Base-by-base conservation (phyloP, 2,797 vertebrate genomes). In the Typhlichthys eigenmanni region DNA sequence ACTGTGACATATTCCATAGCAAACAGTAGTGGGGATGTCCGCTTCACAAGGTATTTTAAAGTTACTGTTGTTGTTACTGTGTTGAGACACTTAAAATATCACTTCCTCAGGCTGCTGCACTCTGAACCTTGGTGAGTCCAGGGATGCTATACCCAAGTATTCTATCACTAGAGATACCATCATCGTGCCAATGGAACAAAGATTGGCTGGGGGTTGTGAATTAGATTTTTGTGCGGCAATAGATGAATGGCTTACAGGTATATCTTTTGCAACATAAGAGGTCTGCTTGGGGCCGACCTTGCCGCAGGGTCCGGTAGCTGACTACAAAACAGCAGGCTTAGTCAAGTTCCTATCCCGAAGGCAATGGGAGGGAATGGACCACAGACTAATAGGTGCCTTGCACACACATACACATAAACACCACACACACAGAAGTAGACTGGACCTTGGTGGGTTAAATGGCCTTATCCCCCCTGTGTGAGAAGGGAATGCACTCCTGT, bases 1-100 rank as follows among this genome's bases (percentile, higher is more conserved):
- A 91, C 91, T 89, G 91, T 88, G 67, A 91, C 90, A 91, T 82
- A 87, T 92, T 89, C 87, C 85, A 90, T 90, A 89, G 87, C 84
- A 75, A 81, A 81, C 85, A 80, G 84, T 85, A 86, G 68, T 60
- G 87, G 84, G 60, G 85, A 29, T 29, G 24, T 4, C 24, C 24
- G 88, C 88, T 86, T 89, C 85, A 85, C 85, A 88, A 83, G 87
- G 82, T 87, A 88, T 91, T 92, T 92, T 92, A 85, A 91, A 85
- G 85, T 84, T 92, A 92, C 92, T 85, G 91, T 84, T 29, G 24
- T 29, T 29, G 24, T 85, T 85, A 85, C 80, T 85, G 86, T 88
- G 85, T 83, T 67, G 86, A 85, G 86, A 82, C 80, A 85, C 78
- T 83, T 52, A 72, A 17, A 74, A 84, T 88, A 84, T 82, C 85